Evolutionary conservation across 92 coral and sea anemone species (phyloP).

Genomic region (Palythoa grandiflora): DNA sequence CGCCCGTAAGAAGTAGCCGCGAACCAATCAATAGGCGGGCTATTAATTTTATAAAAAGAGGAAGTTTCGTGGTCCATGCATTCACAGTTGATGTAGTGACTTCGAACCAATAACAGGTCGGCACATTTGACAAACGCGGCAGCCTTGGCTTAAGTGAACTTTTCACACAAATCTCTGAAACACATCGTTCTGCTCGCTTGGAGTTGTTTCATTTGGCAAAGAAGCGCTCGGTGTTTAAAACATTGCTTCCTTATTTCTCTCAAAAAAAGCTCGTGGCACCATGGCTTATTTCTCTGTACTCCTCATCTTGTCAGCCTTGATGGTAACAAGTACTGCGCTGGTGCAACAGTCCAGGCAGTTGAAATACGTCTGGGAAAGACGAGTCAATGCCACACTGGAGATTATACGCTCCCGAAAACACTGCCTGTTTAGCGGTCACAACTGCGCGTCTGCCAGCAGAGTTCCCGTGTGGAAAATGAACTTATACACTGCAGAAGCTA

Average conservation of each 20-base stretch:
- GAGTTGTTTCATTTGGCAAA: conserved; percentile 5
- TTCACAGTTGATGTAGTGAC: conserved; percentile 68
- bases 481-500: conserved; percentile 80
- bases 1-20: conserved; percentile 93
- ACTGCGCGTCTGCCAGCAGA: conserved; percentile 64
- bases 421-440: conserved; percentile 63
- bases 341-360: conserved; percentile 17
- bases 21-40: conserved; percentile 80
- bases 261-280: conserved; percentile 12
- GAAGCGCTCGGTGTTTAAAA: conserved; percentile 12
- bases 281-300: conserved; percentile 7
- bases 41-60: conserved; percentile 71
- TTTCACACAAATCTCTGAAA: conserved; percentile 45
- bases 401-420: conserved; percentile 70
- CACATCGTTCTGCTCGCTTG: conserved; percentile 55
- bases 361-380: conserved; percentile 71
- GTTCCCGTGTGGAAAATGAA: conserved; percentile 75
- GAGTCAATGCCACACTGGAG: conserved; percentile 72
- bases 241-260: conserved; percentile 6
- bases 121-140: conserved; percentile 52
- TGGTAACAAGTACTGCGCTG: not conserved
- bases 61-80: conserved; percentile 71
- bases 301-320: conserved; percentile 5
- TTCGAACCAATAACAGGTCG: conserved; percentile 56
- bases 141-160: conserved; percentile 28